Conservation (phyloP, 1,140 invertebrate species). For the Schlechtendalia chinensis region DNA sequence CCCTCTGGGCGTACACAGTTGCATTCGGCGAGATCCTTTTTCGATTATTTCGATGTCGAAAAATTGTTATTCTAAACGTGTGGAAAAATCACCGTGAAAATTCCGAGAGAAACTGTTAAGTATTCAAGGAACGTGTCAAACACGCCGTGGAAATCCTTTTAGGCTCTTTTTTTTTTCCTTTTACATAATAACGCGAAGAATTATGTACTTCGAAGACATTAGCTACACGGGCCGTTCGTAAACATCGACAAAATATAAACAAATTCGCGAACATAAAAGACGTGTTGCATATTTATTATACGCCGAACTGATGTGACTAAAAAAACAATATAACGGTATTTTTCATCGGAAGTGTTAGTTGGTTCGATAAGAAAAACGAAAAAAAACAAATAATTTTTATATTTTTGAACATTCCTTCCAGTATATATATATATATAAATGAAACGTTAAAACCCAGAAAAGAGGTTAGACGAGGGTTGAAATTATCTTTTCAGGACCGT, state of each 20-base stretch:
- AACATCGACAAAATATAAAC: neutral
- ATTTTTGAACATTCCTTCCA: no score
- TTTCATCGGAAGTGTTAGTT: no score
- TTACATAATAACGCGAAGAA: neutral
- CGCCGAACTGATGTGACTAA: no score
- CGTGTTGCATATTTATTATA: no score
- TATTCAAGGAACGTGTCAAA: slow-evolving; percentile 38
- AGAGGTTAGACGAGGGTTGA: no score
- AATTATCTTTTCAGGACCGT: no score
- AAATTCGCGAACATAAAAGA: no score
- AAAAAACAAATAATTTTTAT: no score
- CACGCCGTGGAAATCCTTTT: neutral
- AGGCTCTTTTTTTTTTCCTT: neutral
- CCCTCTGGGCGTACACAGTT: neutral
- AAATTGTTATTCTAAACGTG: slow-evolving; percentile 34
- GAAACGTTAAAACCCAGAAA: no score
- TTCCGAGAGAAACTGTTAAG: slow-evolving; percentile 1
- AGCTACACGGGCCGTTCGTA: neutral
- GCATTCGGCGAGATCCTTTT: neutral
- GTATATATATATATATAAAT: no score
- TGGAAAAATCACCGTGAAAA: neutral
- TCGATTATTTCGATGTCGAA: neutral
- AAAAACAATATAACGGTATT: no score
- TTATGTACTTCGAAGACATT: neutral
- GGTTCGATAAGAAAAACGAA: no score